phyloP scores from a whole-genome alignment of 2,113 vertebrate species.

The Elanus axillaris region DNA sequence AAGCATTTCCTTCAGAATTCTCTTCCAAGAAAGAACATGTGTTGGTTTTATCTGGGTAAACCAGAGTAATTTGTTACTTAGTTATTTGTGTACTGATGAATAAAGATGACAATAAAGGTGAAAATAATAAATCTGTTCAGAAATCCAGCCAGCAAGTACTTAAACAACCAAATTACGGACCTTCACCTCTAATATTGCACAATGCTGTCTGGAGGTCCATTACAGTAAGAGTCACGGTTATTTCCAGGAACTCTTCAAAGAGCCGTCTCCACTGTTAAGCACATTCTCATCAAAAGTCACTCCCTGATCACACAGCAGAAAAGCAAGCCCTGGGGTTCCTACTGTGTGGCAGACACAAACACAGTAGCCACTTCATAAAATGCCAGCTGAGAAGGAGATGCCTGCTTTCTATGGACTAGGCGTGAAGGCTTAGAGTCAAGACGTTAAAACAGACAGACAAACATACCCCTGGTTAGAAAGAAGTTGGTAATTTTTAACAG shows the following conservation, averaged over 20 bases:
- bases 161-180: not conserved
- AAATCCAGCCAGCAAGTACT: not conserved
- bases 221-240: not conserved
- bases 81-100: not conserved
- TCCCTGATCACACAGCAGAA: not conserved
- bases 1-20: not conserved
- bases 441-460: not conserved
- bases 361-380: not conserved
- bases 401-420: not conserved
- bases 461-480: not conserved
- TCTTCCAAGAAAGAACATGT: not conserved
- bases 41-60: not conserved
- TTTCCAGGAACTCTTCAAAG: not conserved
- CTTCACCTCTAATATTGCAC: not conserved
- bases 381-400: not conserved
- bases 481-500: not conserved
- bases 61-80: not conserved
- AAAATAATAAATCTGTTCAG: not conserved
- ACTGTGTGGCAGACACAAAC: accelerated
- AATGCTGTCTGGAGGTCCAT: not conserved
- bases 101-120: not conserved
- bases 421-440: not conserved
- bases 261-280: not conserved
- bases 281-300: not conserved
- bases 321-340: not conserved